phyloP scores from a whole-genome alignment of 2,797 vertebrate species.

The Hoplostethus mediterraneus region DNA sequence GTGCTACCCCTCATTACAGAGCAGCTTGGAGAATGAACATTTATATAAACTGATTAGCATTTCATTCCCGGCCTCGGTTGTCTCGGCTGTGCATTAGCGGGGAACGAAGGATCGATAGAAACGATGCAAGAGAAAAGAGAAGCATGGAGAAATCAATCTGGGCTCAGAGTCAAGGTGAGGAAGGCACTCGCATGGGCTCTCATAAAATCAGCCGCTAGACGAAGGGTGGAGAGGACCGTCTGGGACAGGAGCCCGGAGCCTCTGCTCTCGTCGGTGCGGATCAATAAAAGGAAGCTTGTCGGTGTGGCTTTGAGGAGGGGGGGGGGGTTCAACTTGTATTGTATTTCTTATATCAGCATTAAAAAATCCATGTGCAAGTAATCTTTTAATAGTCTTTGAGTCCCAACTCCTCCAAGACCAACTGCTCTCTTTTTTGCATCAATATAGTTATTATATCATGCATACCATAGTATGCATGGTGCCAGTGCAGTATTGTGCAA shows the following conservation, averaged over 20 bases:
- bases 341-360: constrained; percentile 6
- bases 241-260: constrained; percentile 31
- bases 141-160: constrained; percentile 70
- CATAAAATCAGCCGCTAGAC: constrained; percentile 51
- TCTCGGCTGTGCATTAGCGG: constrained; percentile 17
- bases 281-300: constrained; percentile 26
- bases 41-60: constrained; percentile 69
- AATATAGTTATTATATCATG: constrained; percentile 19
- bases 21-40: constrained; percentile 44
- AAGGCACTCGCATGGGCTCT: constrained; percentile 38
- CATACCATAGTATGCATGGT: not conserved
- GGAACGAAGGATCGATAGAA: constrained; percentile 68
- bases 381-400: constrained; percentile 3
- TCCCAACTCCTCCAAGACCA: not conserved
- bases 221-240: constrained; percentile 37
- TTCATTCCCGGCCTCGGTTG: constrained; percentile 42
- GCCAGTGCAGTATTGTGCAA: not conserved
- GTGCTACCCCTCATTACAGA: constrained; percentile 37
- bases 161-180: constrained; percentile 64
- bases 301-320: constrained; percentile 2
- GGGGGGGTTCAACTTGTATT: constrained; percentile 18
- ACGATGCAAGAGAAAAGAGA: constrained; percentile 53
- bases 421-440: not conserved
- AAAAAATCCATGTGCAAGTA: constrained; percentile 17
- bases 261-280: not conserved